A percentile compares a stretch with the other conserved stretches of the same genome.
phyloP scores from a whole-genome alignment of 2,888 invertebrate genomes.

The Seira musarum region DNA sequence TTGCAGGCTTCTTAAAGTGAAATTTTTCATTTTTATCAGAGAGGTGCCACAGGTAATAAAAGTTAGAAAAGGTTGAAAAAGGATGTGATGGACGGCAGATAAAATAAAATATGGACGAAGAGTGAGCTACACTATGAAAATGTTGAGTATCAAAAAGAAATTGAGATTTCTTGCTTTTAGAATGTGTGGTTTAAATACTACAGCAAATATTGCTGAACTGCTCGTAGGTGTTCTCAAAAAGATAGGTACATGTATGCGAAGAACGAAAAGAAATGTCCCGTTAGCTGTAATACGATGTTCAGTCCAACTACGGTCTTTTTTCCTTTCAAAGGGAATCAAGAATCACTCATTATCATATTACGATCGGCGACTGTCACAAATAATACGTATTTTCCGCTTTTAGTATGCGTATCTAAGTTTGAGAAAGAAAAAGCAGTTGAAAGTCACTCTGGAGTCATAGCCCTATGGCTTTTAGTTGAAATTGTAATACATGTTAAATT shows the following conservation, averaged over 20 bases:
- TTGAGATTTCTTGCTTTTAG: background rate
- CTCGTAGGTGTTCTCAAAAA: background rate
- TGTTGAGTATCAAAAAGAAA: background rate
- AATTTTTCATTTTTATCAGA: background rate
- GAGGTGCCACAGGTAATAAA: background rate
- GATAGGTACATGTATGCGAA: background rate
- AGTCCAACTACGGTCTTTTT: slow-evolving; percentile 25
- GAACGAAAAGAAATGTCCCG: slow-evolving; percentile 18
- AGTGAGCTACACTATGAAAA: too few species aligned
- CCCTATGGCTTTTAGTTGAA: background rate
- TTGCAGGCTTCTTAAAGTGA: too few species aligned
- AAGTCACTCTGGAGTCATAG: background rate
- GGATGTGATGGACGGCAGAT: background rate
- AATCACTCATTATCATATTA: background rate
- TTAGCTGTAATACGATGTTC: background rate
- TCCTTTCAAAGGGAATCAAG: slow-evolving; percentile 20
- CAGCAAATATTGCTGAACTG: background rate
- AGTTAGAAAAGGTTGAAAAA: background rate
- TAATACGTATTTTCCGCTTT: background rate
- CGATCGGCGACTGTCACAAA: background rate
- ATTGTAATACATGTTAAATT: background rate
- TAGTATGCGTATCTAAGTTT: background rate
- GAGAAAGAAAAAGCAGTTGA: background rate
- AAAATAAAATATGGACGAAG: background rate
- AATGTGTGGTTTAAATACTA: background rate